Evolutionary conservation across 2,888 invertebrate species (phyloP), one percentile per base, ranked within the genome.

Genomic region (Tipula unca): DNA sequence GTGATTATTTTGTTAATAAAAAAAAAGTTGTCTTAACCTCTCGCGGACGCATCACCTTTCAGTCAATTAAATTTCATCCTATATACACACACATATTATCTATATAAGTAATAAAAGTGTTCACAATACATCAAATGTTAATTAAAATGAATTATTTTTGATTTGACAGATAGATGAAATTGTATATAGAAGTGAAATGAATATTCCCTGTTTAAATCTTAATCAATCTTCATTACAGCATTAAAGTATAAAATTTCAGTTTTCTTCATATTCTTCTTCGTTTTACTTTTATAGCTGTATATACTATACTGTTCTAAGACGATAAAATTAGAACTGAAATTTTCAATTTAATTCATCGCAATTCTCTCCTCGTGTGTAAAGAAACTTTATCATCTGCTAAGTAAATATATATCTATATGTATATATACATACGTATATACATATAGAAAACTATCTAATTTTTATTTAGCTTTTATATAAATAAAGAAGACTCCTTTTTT

Each of bases 71-170:
- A 69, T 48, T 14, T 2, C n/a, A 48, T 69, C 69, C 69, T 69
- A 69, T n/a, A n/a, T n/a, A n/a, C n/a, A n/a, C n/a, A n/a, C n/a
- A n/a, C n/a, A n/a, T n/a, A n/a, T 20, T 8, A 25, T 25, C 20
- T 69, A 2, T n/a, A n/a, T n/a, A n/a, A n/a, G n/a, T 48, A 25
- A 69, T 25, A 1, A 69, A 20, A 69, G 69, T 69, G 69, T 8
- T 69, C 5, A 13, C 25, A 25, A 69, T 69, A 20, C 14, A 69
- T 69, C 69, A 69, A 69, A 69, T 25, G 69, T 25, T 69, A 69
- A 69, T 69, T 69, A 69, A 69, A 69, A 69, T 69, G 69, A 69
- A 69, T 69, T 69, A 69, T 69, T 25, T 69, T 69, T 69, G 69
- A 69, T 8, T 69, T 69, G 69, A 25, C 69, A 69, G 25, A n/a